Evolutionary conservation across 2,888 invertebrate genomes (phyloP).

Genomic region (Pyralis farinalis): DNA sequence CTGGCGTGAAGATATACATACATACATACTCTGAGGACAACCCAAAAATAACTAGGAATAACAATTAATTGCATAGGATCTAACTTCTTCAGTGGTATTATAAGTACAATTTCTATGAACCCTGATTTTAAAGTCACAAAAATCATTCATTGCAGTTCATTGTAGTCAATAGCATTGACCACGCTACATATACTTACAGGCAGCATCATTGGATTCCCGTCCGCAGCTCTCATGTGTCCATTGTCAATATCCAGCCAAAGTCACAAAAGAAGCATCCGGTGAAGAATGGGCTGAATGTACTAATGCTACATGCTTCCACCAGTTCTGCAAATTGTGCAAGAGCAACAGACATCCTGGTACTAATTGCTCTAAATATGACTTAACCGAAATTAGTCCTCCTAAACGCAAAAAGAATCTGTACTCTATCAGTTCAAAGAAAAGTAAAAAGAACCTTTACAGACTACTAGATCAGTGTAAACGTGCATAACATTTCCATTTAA

Average conservation of each 20-base stretch:
- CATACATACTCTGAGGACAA: too few species aligned
- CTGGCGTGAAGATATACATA: too few species aligned
- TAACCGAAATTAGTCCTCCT: conserved; percentile 73
- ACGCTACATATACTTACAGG: conserved; percentile 47
- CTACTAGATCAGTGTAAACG: conserved; percentile 50
- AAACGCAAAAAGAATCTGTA: conserved; percentile 62
- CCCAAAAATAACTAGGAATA: too few species aligned
- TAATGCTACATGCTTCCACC: conserved; percentile 65
- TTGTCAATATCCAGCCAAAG: conserved; percentile 67
- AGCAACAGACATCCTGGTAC: conserved; percentile 62
- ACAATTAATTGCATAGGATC: too few species aligned
- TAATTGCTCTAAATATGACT: conserved; percentile 60
- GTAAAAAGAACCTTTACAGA: conserved; percentile 64
- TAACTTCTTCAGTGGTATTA: too few species aligned
- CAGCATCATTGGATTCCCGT: conserved; percentile 57
- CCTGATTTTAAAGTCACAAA: too few species aligned
- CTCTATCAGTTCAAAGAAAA: conserved; percentile 62
- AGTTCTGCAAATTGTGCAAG: conserved; percentile 75
- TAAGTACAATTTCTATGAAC: too few species aligned
- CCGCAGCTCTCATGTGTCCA: conserved; percentile 61
- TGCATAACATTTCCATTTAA: conserved; percentile 3
- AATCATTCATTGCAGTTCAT: too few species aligned
- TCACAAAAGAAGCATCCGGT: conserved; percentile 56
- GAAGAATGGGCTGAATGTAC: conserved; percentile 81
- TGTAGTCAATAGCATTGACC: too few species aligned